Evolutionary conservation across 2,888 invertebrate genomes (phyloP), one percentile per base, ranked within the genome.

Genomic region (Scaptomyza polygonia): DNA sequence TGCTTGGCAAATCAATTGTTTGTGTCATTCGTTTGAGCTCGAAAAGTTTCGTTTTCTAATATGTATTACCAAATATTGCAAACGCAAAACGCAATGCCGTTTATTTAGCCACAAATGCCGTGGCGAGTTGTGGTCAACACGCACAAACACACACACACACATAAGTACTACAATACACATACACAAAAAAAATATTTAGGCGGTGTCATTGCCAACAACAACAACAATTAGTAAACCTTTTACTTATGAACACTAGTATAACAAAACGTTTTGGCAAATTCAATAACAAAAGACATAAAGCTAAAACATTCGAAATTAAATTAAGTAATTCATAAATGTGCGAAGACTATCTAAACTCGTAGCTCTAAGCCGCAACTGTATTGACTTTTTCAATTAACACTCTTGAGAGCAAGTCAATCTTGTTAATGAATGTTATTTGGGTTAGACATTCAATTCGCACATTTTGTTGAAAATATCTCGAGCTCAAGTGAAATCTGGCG

Each of bases 11-110:
- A 56, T 48, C 56, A 40, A 56, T 57, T 54, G 64, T 67, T 58
- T 57, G 52, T 57, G n/a, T 59, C 69, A 45, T 58, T 77, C 64
- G 64, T 62, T 48, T 47, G 59, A 57, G 45, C 48, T 29, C 43
- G 29, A 40, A 56, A 18, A 53, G 52, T 53, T 76, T 73, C 64
- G 47, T 67, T 78, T 77, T 78, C 71, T 65, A 61, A 59, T 72
- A 21, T 21, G 21, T 21, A 64, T 79, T 78, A 77, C 77, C 62
- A 72, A 74, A 79, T 47, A 54, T 40, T 54, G 54, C 56, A 32
- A 66, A 43, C 21, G 21, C 52, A 32, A 69, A 47, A 32, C 29
- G 14, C 36, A 21, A 39, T 21, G 16, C 43, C 47, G 12, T 21
- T 39, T 39, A 30, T n/a, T 29, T 30, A 21, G 30, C 29, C 21